Base-by-base conservation (phyloP, 2,888 invertebrate genomes). In the Linyphia triangularis region DNA sequence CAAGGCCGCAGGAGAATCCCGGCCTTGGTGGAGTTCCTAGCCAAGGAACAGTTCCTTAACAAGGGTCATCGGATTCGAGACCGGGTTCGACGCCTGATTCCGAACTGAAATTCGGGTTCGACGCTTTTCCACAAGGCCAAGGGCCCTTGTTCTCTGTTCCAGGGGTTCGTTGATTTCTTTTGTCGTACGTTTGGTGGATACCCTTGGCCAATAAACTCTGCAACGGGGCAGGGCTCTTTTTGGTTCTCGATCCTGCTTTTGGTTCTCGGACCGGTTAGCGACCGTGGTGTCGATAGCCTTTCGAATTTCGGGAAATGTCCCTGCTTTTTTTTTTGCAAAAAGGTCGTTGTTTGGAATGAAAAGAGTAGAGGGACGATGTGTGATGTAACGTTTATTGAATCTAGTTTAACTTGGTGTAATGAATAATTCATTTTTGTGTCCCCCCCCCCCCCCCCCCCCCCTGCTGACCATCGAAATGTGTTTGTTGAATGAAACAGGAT, bases 161-260 rank as follows among this genome's bases (percentile, higher is more conserved):
- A n/a, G 19, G 24, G 26, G 77, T 63, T 63, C 63, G 61, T 26
- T 26, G 30, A n/a, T 57, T 73, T 51, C 43, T 43, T 24, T 9
- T 28, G 10, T 13, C 1, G 16, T n/a, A n/a, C n/a, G 28, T 30
- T 19, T 69, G 67, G 67, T 33, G 26, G 24, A 13, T 28, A 37
- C 16, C 24, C 57, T 16, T 69, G 81, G 81, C 69, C 69, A 81
- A 81, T 59, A 43, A 43, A 69, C 81, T 81, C 69, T 30, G 19
- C 9, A 43, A 30, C 13, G 67, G 33, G 30, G 26, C 7, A 13
- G 2, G 43, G 37, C 19, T 28, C 33, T 33, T 6, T 33, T 33
- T 9, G 33, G 33, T 33, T 33, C n/a, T n/a, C n/a, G n/a, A n/a
- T n/a, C n/a, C n/a, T 19, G 26, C 40, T 33, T 65, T 26, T 63